phyloP scores from a whole-genome alignment of 2,797 vertebrate genomes.

The Diceros bicornis region DNA sequence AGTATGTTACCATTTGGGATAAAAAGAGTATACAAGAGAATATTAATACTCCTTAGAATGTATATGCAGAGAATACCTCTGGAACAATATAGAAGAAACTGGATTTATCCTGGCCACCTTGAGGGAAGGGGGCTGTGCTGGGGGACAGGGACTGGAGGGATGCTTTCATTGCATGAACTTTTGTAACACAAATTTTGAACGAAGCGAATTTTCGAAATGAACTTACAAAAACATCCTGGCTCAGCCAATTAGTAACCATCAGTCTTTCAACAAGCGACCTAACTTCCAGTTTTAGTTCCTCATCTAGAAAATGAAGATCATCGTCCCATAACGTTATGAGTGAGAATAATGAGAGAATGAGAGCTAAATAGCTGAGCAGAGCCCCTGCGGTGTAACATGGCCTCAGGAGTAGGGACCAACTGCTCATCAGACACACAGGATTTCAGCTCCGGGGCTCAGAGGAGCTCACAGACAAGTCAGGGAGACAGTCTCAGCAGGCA shows the following conservation, averaged over 20 bases:
- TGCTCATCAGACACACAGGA: no score
- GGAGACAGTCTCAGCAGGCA: background rate
- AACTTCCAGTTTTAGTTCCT: conserved; percentile 58
- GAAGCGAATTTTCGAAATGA: background rate
- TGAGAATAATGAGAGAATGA: background rate
- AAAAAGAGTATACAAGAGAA: background rate
- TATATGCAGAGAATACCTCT: background rate
- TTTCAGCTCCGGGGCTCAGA: background rate
- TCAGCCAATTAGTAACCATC: background rate
- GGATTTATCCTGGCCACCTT: background rate
- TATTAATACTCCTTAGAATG: background rate
- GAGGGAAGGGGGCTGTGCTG: background rate
- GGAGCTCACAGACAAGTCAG: background rate
- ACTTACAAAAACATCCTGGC: background rate
- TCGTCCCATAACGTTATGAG: background rate
- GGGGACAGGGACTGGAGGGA: background rate
- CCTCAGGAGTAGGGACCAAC: background rate
- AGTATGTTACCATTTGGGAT: background rate
- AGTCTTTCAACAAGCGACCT: background rate
- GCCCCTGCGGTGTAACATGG: background rate
- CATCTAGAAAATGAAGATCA: background rate
- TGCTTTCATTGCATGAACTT: background rate
- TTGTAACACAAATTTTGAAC: background rate
- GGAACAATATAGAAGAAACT: background rate
- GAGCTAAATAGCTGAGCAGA: background rate